Evolutionary conservation across 1,140 invertebrate genomes (phyloP), one percentile per base, ranked within the genome.

Genomic region (Drosophila nigrodunni): DNA sequence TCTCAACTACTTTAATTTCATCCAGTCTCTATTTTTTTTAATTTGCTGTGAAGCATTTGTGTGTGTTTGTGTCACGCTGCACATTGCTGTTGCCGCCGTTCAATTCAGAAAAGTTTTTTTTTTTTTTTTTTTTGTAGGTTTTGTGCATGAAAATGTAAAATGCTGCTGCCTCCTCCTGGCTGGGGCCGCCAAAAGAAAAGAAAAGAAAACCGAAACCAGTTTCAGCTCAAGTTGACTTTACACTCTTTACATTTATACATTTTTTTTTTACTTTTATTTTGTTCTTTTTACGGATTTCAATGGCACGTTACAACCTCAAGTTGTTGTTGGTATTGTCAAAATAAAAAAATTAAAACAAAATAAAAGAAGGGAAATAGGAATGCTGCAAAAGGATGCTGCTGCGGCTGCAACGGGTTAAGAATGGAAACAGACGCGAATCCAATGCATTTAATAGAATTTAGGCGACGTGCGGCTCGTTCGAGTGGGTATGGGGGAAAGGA

Each of bases 111-210:
- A 81, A 78, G 60, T 71, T 73, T 74, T 75, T 30, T 30, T 30
- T 30, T 30, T 30, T 30, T 71, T 73, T 74, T 75, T 30, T 30
- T 30, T 30, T 30, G 2, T 30, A 59, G 54, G 67, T 83, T 88
- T 88, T 78, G 77, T 69, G 66, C 83, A 83, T 83, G 87, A 83
- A 80, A 86, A 79, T 88, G 80, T 78, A 83, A 87, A 87, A 74
- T 79, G 76, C 60, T 52, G 44, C 61, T n/a, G 35, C 21, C 44
- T 41, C 55, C 8, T 37, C 37, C 61, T 62, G 57, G 30, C 43
- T 49, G 11, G 13, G 37, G 50, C 60, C 70, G 25, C 25, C 25
- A 30, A 30, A 30, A 30, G 25, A 30, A 77, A 72, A 80, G 64
- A 70, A 85, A 77, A 74, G 71, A 71, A 82, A 82, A 77, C 69